Percentiles rank a stretch among this genome's conserved stretches.
Evolutionary conservation across 2,888 invertebrate species (phyloP).

Genomic region (Beris morrisii): DNA sequence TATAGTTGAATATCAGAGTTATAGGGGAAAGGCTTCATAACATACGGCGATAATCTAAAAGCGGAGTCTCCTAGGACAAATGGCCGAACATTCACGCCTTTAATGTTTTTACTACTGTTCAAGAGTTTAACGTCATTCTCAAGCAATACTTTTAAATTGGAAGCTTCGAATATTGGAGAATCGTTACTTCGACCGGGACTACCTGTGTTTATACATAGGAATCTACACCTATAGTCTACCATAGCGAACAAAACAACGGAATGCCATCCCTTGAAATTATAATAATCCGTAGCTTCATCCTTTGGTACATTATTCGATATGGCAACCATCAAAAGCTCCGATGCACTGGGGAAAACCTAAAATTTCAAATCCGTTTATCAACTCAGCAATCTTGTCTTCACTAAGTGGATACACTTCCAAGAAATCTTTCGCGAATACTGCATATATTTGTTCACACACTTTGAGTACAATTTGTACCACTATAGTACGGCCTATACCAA

Average conservation of each 20-base stretch:
- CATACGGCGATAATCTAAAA: too few relatives aligned
- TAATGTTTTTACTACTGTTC: too few relatives aligned
- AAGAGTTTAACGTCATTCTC: too few relatives aligned
- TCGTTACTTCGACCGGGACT: not conserved
- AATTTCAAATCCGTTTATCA: not conserved
- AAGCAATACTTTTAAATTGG: too few relatives aligned
- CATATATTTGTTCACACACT: slow-evolving; percentile 11
- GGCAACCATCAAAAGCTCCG: not conserved
- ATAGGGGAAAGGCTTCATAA: too few relatives aligned
- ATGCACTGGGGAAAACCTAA: slow-evolving; percentile 7
- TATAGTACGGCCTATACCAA: slow-evolving; percentile 32
- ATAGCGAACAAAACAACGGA: not conserved
- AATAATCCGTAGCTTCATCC: not conserved
- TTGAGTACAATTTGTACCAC: slow-evolving; percentile 24
- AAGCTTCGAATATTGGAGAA: too few relatives aligned
- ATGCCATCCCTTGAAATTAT: slow-evolving; percentile 6
- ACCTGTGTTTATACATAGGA: not conserved
- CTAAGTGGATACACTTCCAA: slow-evolving; percentile 1
- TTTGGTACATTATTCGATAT: not conserved
- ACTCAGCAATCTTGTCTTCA: not conserved
- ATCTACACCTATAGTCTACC: slow-evolving; percentile 6
- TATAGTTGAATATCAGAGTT: not conserved
- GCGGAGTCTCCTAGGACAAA: too few relatives aligned
- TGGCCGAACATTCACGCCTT: too few relatives aligned
- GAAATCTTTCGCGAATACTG: not conserved